Evolutionary conservation across 2,888 invertebrate genomes (phyloP).

Genomic region (Hydroisotoma schaefferi): DNA sequence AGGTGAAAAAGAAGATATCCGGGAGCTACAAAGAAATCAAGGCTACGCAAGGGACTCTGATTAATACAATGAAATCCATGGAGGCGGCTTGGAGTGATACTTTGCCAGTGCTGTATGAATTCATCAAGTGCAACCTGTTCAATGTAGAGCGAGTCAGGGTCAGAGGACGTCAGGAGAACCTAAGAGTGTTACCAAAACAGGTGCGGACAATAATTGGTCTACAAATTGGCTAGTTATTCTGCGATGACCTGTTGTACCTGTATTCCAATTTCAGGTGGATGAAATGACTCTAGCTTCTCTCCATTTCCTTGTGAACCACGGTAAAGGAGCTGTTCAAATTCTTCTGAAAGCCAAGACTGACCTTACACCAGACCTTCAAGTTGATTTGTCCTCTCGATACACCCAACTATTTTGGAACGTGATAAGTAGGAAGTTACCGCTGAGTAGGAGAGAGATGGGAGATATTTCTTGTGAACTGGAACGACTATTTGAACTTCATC

Average conservation of each 20-base stretch:
- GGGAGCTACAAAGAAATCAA: too few relatives aligned
- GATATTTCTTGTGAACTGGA: slow-evolving; percentile 31
- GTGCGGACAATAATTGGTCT: too few relatives aligned
- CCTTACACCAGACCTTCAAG: neutral
- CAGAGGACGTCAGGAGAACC: too few relatives aligned
- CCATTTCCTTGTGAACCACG: neutral
- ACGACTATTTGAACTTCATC: slow-evolving; percentile 21
- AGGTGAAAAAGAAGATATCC: slow-evolving; percentile 48
- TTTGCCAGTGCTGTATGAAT: too few relatives aligned
- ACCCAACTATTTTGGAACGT: neutral
- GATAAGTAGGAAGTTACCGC: slow-evolving; percentile 16
- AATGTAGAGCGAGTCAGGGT: too few relatives aligned
- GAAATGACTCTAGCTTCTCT: neutral
- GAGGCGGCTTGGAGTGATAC: too few relatives aligned
- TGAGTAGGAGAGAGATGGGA: slow-evolving; percentile 20
- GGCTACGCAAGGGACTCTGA: too few relatives aligned
- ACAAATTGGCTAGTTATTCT: too few relatives aligned
- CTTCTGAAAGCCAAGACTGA: neutral
- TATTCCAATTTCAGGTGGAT: slow-evolving; percentile 6
- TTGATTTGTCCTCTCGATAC: neutral
- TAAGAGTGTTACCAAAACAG: too few relatives aligned
- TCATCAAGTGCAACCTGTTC: too few relatives aligned
- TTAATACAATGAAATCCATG: too few relatives aligned
- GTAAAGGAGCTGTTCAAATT: neutral
- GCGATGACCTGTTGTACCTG: too few relatives aligned